Evolutionary conservation across 1,140 invertebrate genomes (phyloP), one percentile per base, ranked within the genome.

Genomic region (Marisa cornuarietis): DNA sequence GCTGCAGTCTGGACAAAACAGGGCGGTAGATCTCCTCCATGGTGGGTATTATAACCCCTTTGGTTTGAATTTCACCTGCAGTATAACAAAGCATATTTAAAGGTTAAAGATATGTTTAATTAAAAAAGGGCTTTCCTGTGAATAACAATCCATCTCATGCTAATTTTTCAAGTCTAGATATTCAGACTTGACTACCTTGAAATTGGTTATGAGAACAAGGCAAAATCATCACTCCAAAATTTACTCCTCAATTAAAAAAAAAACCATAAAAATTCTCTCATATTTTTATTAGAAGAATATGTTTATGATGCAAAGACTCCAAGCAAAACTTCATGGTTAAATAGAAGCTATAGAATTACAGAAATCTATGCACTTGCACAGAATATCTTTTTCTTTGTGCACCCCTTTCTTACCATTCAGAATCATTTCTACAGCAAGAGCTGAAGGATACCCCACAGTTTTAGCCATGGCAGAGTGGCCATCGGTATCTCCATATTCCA

Each of bases 381-480:
- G 3, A 68, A 68, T 13, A 7, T 13, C 66, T 13, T 1, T 22
- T 68, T 13, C 22, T 68, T 22, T 22, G 22, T 68, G n/a, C 14
- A 26, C 18, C 9, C 6, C 16, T 20, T 16, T 68, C 85, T 92
- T 91, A 96, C 96, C 97, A 91, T 98, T 96, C 11, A 99, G 92
- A 49, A 99, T 94, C 98, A 99, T 99, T 91, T 98, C 97, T 0
- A 96, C 94, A 9, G 97, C 96, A 86, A 99, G 99, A 10, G 96
- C 98, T 10, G 96, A 94, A 0, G 98, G 98, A 87, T 97, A 95
- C 10, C 98, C 98, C 11, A 99, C 98, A 22, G 97, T 98, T 86
- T 96, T 94, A 0, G 98, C 96, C 98, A 99, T 99, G 10, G 98
- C 98, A 0, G 97, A 98, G 88, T 96, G 96, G 24, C 96, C 95